Evolutionary conservation across 2,888 invertebrate species (phyloP), one percentile per base, ranked within the genome.

Genomic region (Orchesellides sinensis): DNA sequence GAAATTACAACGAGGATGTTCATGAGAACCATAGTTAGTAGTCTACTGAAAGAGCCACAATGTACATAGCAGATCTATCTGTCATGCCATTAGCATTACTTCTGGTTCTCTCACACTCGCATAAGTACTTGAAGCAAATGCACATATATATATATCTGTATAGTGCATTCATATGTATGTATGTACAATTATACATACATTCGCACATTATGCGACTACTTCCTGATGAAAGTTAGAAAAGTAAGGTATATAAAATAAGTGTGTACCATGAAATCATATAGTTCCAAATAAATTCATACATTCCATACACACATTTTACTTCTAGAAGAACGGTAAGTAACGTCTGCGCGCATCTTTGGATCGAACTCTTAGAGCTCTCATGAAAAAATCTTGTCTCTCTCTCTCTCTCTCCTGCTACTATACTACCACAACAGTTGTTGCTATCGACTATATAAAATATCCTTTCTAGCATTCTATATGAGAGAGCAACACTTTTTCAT

Each of bases 291-390:
- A 10, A 52, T 56, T 5, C 56, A 25, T 56, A 1, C 56, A 56
- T 56, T 2, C 56, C n/a, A n/a, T n/a, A 14, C 25, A 17, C 45
- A 65, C 10, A 45, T 45, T 65, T 65, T 19, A 17, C 10, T 14
- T 47, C 19, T 14, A 21, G 23, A 49, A 27, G 65, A 66, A 23
- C 49, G 49, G 66, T 66, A 49, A 66, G 66, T 66, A 75, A 83
- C 83, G 83, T 72, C 83, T 83, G 83, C 83, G 83, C 83, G 79
- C 73, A 79, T 83, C 79, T 83, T 72, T 59, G 83, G 83, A 83
- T 83, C 83, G 83, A 83, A 73, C 77, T 77, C 65, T 77, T 66
- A 49, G n/a, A 52, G 32, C 68, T 52, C 63, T 63, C 35, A 49
- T 17, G 21, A 47, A 63, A 56, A 61, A 74, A 74, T 23, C 25